A percentile compares a stretch with the other conserved stretches of the same genome.
These are phyloP conservation scores for Urocyon cinereoargenteus DNA, from an alignment of 2,797 vertebrate species.

Conservation along the genomic window DNA sequence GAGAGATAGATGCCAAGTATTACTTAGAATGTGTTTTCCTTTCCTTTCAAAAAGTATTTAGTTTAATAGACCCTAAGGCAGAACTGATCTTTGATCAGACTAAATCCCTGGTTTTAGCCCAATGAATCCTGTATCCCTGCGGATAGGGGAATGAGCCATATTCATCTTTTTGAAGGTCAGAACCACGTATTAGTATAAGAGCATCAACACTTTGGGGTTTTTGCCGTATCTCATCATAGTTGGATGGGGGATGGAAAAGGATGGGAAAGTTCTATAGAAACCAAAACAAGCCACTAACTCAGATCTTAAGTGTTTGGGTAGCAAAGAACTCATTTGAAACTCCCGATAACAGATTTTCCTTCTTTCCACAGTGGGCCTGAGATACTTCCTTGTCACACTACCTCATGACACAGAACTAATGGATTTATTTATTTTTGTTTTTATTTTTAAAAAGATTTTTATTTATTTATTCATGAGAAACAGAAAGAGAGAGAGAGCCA, in stretches of 20 bases:
- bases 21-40: constrained; percentile 69
- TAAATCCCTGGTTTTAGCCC: constrained; percentile 60
- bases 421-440: not conserved
- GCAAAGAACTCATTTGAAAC: constrained; percentile 36
- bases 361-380: constrained; percentile 3
- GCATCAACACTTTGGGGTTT: not conserved
- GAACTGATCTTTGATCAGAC: constrained; percentile 65
- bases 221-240: constrained; percentile 32
- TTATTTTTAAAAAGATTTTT: too few species aligned
- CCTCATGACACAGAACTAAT: not conserved
- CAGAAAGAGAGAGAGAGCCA: too few species aligned
- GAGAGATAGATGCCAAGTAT: constrained; percentile 48
- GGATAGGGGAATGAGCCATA: not conserved
- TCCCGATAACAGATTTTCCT: constrained; percentile 55
- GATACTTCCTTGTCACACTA: not conserved
- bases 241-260: not conserved
- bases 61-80: constrained; percentile 56
- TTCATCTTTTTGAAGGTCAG: constrained; percentile 65
- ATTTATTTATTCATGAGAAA: too few species aligned
- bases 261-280: constrained; percentile 42
- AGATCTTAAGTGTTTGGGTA: constrained; percentile 48
- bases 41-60: constrained; percentile 67
- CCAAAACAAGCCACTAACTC: constrained; percentile 61
- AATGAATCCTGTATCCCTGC: constrained; percentile 56
- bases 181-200: constrained; percentile 55